phyloP scores from a whole-genome alignment of 1,140 invertebrate genomes.

The Zaprionus inermis region DNA sequence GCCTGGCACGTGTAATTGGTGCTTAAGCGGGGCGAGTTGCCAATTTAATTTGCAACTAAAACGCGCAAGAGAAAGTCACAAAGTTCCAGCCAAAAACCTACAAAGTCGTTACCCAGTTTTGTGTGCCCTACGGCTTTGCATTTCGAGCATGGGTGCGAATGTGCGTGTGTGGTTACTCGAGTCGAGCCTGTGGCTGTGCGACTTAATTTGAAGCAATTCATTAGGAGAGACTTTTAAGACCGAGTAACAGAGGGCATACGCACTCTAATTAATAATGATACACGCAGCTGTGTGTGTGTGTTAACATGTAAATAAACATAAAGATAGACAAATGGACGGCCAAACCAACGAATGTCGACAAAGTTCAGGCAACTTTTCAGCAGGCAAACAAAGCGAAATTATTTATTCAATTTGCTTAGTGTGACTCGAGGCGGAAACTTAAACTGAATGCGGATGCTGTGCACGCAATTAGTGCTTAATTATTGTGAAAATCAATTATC shows the following conservation, averaged over 20 bases:
- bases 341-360: neutral
- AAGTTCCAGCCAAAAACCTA: slow-evolving; percentile 14
- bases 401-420: slow-evolving; percentile 30
- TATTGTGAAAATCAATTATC: slow-evolving; percentile 50
- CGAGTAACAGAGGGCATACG: neutral
- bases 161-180: neutral
- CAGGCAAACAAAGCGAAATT: slow-evolving; percentile 17
- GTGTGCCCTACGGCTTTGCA: slow-evolving; percentile 3
- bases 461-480: slow-evolving; percentile 47
- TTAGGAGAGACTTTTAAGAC: slow-evolving; percentile 3
- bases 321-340: neutral
- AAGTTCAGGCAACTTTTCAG: slow-evolving; percentile 15
- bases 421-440: slow-evolving; percentile 17
- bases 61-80: slow-evolving; percentile 15
- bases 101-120: slow-evolving; percentile 4
- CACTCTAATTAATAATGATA: slow-evolving; percentile 38
- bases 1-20: slow-evolving; percentile 29
- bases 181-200: neutral
- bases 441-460: slow-evolving; percentile 10
- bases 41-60: slow-evolving; percentile 39
- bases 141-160: neutral
- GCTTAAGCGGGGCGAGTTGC: slow-evolving; percentile 32
- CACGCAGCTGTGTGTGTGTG: neutral
- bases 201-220: slow-evolving; percentile 11
- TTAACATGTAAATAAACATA: slow-evolving; percentile 11